Conservation (phyloP, 2,113 vertebrate species). For the Chelonoidis abingdonii region DNA sequence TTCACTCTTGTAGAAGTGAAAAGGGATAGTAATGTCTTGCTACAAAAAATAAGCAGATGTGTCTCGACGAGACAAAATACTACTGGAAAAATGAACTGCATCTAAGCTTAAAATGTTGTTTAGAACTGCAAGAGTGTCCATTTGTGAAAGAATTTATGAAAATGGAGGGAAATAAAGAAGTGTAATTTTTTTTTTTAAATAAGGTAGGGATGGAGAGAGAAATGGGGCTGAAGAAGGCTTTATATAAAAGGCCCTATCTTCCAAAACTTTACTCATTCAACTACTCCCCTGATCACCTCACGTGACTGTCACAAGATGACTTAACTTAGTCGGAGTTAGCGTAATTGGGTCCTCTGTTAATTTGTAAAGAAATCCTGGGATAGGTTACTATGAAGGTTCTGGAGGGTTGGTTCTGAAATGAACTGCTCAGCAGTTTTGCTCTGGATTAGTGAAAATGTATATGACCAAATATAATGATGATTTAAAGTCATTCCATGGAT, state of each 20-base stretch:
- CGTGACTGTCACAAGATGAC: not conserved
- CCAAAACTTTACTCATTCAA: not conserved
- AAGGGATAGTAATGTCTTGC: not conserved
- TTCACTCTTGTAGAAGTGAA: not conserved
- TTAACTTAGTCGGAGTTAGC: not conserved
- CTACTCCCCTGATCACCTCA: not conserved
- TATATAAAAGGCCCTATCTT: not conserved
- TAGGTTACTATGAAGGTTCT: not conserved
- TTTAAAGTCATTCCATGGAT: not conserved
- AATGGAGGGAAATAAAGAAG: not conserved
- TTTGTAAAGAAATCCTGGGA: not conserved
- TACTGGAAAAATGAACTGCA: not conserved
- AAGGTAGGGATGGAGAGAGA: not conserved
- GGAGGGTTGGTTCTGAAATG: not conserved
- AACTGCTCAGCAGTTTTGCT: not conserved
- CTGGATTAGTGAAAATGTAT: not conserved
- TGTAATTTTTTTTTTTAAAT: not conserved
- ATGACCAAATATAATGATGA: not conserved
- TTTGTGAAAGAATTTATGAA: not conserved
- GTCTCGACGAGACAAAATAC: not conserved
- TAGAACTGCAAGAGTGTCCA: not conserved
- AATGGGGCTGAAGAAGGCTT: not conserved
- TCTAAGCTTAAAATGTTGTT: fast-evolving
- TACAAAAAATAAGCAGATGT: no score
- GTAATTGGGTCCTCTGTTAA: not conserved